phyloP scores from a whole-genome alignment of 2,888 invertebrate species.

The Drosophila aldrichi region DNA sequence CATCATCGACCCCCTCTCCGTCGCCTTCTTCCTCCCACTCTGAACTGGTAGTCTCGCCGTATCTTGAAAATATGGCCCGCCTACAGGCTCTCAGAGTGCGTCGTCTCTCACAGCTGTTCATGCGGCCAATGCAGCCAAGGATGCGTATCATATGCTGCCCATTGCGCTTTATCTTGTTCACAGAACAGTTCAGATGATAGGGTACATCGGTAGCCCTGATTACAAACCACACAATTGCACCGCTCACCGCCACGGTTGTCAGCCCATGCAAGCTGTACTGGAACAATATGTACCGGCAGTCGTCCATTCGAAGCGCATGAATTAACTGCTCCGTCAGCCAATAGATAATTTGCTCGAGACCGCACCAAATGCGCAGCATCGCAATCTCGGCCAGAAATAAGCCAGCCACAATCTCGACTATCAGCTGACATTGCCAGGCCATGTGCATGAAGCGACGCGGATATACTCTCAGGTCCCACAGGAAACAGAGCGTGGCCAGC shows the following conservation, averaged over 20 bases:
- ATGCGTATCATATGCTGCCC: conserved; percentile 1
- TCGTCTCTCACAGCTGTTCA: conserved; percentile 24
- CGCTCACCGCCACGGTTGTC: conserved; percentile 13
- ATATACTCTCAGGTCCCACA: conserved; percentile 67
- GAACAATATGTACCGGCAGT: conserved; percentile 5
- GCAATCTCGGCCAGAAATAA: conserved; percentile 68
- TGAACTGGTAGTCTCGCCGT: background rate
- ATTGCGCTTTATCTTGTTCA: background rate
- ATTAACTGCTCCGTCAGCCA: conserved; percentile 16
- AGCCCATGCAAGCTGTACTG: conserved; percentile 31
- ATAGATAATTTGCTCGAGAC: conserved; percentile 57
- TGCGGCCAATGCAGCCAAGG: conserved; percentile 18
- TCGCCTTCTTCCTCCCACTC: background rate
- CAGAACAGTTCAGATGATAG: background rate
- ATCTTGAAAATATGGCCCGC: conserved; percentile 26
- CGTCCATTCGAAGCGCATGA: background rate
- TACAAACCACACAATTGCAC: conserved; percentile 37
- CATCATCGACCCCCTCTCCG: background rate
- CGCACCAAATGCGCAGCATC: conserved; percentile 74
- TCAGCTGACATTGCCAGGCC: conserved; percentile 53
- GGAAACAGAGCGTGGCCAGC: conserved; percentile 59
- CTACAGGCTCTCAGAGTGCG: conserved; percentile 41
- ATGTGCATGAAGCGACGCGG: conserved; percentile 74
- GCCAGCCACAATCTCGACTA: conserved; percentile 60
- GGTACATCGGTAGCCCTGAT: conserved; percentile 46